These are phyloP conservation scores for Austrofundulus limnaeus DNA, from an alignment of 2,113 vertebrate species.

Conservation along the genomic window DNA sequence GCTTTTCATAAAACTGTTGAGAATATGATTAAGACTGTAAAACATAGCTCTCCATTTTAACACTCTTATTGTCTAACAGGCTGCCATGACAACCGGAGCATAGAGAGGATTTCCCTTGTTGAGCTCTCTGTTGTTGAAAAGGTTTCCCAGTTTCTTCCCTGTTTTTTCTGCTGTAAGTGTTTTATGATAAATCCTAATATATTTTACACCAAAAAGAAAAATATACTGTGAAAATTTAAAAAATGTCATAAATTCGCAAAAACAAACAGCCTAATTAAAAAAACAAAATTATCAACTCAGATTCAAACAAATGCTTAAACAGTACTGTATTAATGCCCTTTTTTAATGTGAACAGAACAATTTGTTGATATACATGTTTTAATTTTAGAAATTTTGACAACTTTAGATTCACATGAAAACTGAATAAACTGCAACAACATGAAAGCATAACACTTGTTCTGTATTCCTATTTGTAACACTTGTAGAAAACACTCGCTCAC, in stretches of 20 bases:
- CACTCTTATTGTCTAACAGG: slow-evolving; percentile 57
- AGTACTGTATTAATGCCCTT: not conserved
- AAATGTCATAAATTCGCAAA: too few species aligned
- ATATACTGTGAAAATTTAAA: not conserved
- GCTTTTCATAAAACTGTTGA: slow-evolving; percentile 5
- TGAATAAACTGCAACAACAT: not conserved
- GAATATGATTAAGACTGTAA: slow-evolving; percentile 44
- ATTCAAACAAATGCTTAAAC: too few species aligned
- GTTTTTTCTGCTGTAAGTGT: slow-evolving; percentile 23
- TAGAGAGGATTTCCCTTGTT: slow-evolving; percentile 59
- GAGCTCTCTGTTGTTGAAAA: slow-evolving; percentile 42
- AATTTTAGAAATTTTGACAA: not conserved
- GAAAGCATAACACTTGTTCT: not conserved
- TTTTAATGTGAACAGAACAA: not conserved
- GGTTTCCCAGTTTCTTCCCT: slow-evolving; percentile 44
- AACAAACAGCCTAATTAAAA: too few species aligned
- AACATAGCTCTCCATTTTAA: slow-evolving; percentile 45
- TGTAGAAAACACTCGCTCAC: slow-evolving; percentile 26
- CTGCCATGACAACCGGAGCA: slow-evolving; percentile 76
- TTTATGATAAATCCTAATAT: slow-evolving; percentile 4
- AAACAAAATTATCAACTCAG: too few species aligned
- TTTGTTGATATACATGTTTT: not conserved
- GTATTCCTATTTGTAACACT: slow-evolving; percentile 26
- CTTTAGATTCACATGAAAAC: not conserved
- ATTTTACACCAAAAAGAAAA: not conserved